Conservation (phyloP, 2,888 invertebrate species). For the Pecten maximus region DNA sequence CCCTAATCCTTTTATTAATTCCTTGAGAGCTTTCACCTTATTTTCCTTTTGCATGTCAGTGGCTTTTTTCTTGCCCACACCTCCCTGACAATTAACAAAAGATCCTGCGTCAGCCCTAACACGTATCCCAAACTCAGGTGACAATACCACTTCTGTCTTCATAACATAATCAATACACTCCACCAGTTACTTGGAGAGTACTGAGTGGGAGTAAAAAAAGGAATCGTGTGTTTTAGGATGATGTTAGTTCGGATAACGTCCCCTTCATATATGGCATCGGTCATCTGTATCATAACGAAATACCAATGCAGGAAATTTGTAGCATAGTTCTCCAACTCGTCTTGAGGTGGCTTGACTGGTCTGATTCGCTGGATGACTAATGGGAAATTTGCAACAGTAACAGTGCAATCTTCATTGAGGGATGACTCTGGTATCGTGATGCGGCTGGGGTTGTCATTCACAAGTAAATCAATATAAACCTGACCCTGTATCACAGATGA, state of each 20-base stretch:
- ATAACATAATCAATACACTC: constrained; percentile 56
- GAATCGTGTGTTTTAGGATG: constrained; percentile 49
- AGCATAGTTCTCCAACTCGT: constrained; percentile 45
- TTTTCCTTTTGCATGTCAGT: constrained; percentile 56
- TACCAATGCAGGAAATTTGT: constrained; percentile 38
- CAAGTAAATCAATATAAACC: no score
- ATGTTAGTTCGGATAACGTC: constrained; percentile 47
- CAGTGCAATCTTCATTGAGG: no score
- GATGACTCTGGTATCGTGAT: no score
- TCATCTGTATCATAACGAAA: constrained; percentile 42
- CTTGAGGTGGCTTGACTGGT: no score
- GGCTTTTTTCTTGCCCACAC: constrained; percentile 49
- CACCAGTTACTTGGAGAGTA: constrained; percentile 50
- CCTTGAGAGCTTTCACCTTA: constrained; percentile 42
- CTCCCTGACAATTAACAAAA: constrained; percentile 53
- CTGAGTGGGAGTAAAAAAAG: constrained; percentile 53
- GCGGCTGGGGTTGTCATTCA: no score
- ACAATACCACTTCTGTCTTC: constrained; percentile 45
- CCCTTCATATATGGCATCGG: constrained; percentile 51
- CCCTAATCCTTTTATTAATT: no score
- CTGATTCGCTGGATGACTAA: no score
- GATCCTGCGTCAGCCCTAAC: constrained; percentile 45
- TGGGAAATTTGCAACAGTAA: no score
- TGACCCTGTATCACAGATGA: no score
- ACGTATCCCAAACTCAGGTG: constrained; percentile 40